Percentiles rank a stretch among this genome's conserved stretches.
Evolutionary conservation across 1,140 invertebrate genomes (phyloP).

Genomic region (Saccostrea cuccullata): DNA sequence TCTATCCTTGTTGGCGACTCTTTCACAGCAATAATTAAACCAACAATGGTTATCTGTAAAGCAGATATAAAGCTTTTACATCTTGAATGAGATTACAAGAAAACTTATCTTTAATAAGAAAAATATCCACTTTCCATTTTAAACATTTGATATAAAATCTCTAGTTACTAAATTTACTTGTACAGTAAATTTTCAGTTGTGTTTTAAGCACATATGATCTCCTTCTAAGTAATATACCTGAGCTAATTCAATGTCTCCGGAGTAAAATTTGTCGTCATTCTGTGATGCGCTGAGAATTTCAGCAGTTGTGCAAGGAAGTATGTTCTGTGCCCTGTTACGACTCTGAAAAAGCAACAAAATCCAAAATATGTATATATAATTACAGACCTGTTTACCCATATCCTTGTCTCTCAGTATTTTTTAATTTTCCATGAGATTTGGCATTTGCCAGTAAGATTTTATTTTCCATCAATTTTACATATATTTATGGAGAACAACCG

Average conservation of each 20-base stretch:
- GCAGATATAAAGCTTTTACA: neutral
- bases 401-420: too few species aligned
- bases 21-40: constrained; percentile 73
- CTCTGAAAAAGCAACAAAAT: constrained; percentile 49
- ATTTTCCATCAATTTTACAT: too few species aligned
- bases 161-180: too few species aligned
- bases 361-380: neutral
- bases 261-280: constrained; percentile 72
- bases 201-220: neutral
- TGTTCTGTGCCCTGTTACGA: constrained; percentile 63
- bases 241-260: constrained; percentile 70
- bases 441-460: too few species aligned
- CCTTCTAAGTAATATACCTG: constrained; percentile 63
- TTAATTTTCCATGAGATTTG: too few species aligned
- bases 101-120: too few species aligned
- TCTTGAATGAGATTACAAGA: too few species aligned
- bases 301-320: constrained; percentile 72
- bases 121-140: too few species aligned
- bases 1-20: constrained; percentile 72
- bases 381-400: too few species aligned
- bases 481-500: too few species aligned
- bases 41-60: constrained; percentile 75
- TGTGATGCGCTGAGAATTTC: constrained; percentile 71
- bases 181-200: too few species aligned
- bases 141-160: too few species aligned